phyloP scores from a whole-genome alignment of 2,797 vertebrate genomes.

The Typhlichthys subterraneus region DNA sequence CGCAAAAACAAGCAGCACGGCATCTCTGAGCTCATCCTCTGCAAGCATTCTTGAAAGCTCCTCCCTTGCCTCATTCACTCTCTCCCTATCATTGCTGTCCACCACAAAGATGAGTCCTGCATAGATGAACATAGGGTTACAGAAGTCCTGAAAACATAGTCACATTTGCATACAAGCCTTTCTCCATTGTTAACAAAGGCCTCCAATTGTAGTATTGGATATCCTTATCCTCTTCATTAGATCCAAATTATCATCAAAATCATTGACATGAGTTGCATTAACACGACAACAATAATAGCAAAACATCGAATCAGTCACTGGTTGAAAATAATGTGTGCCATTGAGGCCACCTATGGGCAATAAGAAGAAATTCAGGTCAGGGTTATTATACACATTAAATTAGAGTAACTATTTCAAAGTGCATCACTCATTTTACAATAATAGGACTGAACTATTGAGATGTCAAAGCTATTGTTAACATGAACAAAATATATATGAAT shows the following conservation, averaged over 20 bases:
- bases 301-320: constrained; percentile 51
- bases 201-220: too few species aligned
- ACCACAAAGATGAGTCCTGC: constrained; percentile 88
- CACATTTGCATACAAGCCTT: too few species aligned
- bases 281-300: constrained; percentile 26
- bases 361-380: too few species aligned
- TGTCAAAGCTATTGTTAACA: too few species aligned
- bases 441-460: too few species aligned
- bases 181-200: too few species aligned
- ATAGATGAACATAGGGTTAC: not conserved
- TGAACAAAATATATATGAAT: too few species aligned
- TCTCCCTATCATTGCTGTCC: constrained; percentile 87
- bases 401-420: too few species aligned
- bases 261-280: constrained; percentile 12
- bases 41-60: constrained; percentile 83
- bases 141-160: not conserved
- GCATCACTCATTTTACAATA: too few species aligned
- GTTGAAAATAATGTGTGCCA: constrained; percentile 28
- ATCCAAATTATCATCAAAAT: too few species aligned
- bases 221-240: too few species aligned
- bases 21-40: constrained; percentile 85
- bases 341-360: constrained; percentile 43
- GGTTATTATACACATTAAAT: too few species aligned
- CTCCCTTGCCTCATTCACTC: constrained; percentile 85
- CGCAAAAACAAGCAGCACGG: constrained; percentile 84